Evolutionary conservation across 1,140 invertebrate species (phyloP).

Genomic region (Wiebesia pumilae): DNA sequence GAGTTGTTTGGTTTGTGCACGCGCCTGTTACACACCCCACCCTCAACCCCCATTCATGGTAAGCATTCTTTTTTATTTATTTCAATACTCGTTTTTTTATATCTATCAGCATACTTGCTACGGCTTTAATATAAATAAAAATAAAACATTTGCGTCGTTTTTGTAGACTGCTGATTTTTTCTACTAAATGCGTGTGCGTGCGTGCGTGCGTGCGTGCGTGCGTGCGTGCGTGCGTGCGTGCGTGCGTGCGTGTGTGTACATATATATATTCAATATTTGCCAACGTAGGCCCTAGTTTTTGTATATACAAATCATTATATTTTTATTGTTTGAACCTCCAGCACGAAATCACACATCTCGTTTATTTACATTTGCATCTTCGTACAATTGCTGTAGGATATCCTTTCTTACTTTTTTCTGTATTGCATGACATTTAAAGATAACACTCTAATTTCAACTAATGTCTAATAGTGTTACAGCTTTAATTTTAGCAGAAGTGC

Average conservation of each 20-base stretch:
- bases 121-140: conserved; percentile 17
- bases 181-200: too few relatives aligned
- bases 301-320: background rate
- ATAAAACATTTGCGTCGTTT: background rate
- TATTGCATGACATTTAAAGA: conserved; percentile 64
- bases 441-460: conserved; percentile 70
- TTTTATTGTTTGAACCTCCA: conserved; percentile 28
- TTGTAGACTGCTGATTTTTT: conserved; percentile 33
- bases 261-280: background rate
- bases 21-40: conserved; percentile 75
- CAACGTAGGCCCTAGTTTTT: background rate
- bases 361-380: conserved; percentile 22
- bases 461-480: conserved; percentile 53
- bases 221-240: too few relatives aligned
- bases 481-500: conserved; percentile 35
- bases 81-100: conserved; percentile 58
- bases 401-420: conserved; percentile 54
- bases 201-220: too few relatives aligned
- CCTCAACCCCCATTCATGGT: conserved; percentile 74
- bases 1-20: conserved; percentile 77
- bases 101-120: conserved; percentile 33
- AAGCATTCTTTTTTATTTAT: conserved; percentile 75
- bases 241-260: too few relatives aligned
- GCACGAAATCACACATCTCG: conserved; percentile 35
- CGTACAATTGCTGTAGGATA: conserved; percentile 15